phyloP scores from a whole-genome alignment of 2,797 vertebrate genomes.

The Catostomus latipinnis region DNA sequence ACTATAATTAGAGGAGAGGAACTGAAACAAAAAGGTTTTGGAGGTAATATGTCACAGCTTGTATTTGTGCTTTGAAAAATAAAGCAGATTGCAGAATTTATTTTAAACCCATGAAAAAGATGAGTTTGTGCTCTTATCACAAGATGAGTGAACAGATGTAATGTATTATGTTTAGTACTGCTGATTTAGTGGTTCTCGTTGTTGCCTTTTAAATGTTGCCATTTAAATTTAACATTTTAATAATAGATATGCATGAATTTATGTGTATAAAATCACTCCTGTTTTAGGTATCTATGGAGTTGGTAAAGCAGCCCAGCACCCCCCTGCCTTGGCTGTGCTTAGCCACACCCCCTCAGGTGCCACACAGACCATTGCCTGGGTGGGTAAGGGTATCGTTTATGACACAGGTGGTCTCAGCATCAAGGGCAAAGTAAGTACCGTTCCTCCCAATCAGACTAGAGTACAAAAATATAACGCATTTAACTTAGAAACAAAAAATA shows the following conservation, averaged over 20 bases:
- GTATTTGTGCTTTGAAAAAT: constrained; percentile 7
- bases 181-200: neutral
- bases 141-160: neutral
- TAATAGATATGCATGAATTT: neutral
- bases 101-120: neutral
- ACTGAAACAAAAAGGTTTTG: constrained; percentile 91
- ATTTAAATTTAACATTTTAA: too few relatives aligned
- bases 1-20: constrained; percentile 91
- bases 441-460: neutral
- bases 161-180: neutral
- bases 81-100: neutral
- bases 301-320: constrained; percentile 91
- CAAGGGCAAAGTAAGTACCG: constrained; percentile 90
- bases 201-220: neutral
- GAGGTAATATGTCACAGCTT: constrained; percentile 81
- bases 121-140: constrained; percentile 16
- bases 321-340: constrained; percentile 90
- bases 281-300: constrained; percentile 94
- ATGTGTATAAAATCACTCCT: neutral
- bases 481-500: neutral
- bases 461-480: neutral
- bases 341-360: constrained; percentile 94
- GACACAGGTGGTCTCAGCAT: constrained; percentile 99
- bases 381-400: constrained; percentile 97
- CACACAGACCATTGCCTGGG: constrained; percentile 98